Base-by-base conservation (phyloP, 2,113 vertebrate species). In the Barbus barbus region DNA sequence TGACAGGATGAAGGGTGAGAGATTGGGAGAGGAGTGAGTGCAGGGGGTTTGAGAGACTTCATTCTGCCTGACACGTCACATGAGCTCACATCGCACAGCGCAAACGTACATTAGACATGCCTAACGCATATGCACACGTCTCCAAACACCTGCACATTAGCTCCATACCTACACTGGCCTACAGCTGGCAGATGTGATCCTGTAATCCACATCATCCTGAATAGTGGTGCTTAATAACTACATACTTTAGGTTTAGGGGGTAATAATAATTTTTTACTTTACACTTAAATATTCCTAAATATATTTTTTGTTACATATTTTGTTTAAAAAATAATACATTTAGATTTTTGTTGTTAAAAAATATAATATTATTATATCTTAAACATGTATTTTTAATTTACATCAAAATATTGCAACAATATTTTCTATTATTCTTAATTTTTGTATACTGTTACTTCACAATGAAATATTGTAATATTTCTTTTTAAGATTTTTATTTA, bases 1-100 rank as follows among this genome's bases (percentile, higher is more conserved):
- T 33, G 53, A 69, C 71, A 56, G 51, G 20, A 44, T 26, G 18
- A 72, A 51, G 36, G 41, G 20, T 76, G 85, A 89, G 83, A 79
- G 46, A 51, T 78, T 85, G 85, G 85, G 56, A 86, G 26, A 26
- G 46, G 51, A 67, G 22, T 81, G 63, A 56, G 28, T 38, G 33
- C 65, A 22, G 13, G 69, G 22, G 18, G n/a, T 26, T 51, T 48
- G 63, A 69, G 24, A 44, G 79, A 41, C 33, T 41, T 61, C 12
- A 61, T 38, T 78, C 31, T 60, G 56, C 33, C 53, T 78, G 56
- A 44, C 56, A 44, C 36, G 58, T 77, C 18, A 6, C 75, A 38
- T 77, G 20, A 56, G 22, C 31, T 36, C 46, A 20, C 31, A n/a
- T 18, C 3, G 5, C 31, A n/a, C 31, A n/a, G 31, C 1, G 51